Evolutionary conservation across 2,113 vertebrate species (phyloP), one percentile per base, ranked within the genome.

Genomic region (Danionella cerebrum): DNA sequence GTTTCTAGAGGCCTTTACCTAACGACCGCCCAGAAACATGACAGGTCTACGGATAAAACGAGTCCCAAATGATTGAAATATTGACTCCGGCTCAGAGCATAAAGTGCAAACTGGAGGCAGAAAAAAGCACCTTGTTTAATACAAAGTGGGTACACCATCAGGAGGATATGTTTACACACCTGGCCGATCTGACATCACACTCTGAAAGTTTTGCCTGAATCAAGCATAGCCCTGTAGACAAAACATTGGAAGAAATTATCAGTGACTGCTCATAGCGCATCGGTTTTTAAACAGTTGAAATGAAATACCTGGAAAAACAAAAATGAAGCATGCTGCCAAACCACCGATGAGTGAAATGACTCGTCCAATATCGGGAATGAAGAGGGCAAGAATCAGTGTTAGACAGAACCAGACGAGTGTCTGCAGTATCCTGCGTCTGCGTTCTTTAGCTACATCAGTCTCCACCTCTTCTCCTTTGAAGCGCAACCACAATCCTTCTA

Each of bases 401-500:
- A 95, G 75, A 5, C 88, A 79, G 71, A 98, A 98, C 96, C 96
- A 98, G 76, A 84, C 75, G 39, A 93, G 41, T 0, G 96, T 98
- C 86, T 94, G 93, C 48, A 94, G 76, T 48, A 95, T 73, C 3
- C 95, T 86, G 21, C 96, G 86, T 39, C 89, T 88, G 47, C 73
- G 83, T 72, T 98, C 96, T 11, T 89, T 90, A 0, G 81, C 84
- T 36, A 94, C 90, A 0, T 96, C 94, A 38, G 96, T 92, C 66
- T 98, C 96, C 77, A 97, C 89, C 0, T 91, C 86, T 75, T 90
- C 82, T 1, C 92, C 92, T 0, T 87, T 89, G 79, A 90, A 94
- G 55, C 95, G 93, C 76, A 98, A 89, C 95, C 95, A 98, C 13
- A 98, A 87, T 9, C 96, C 96, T 70, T 98, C 96, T 1, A 98